Evolutionary conservation across 2,888 invertebrate genomes (phyloP).

Genomic region (Acanthosoma haemorrhoidale): DNA sequence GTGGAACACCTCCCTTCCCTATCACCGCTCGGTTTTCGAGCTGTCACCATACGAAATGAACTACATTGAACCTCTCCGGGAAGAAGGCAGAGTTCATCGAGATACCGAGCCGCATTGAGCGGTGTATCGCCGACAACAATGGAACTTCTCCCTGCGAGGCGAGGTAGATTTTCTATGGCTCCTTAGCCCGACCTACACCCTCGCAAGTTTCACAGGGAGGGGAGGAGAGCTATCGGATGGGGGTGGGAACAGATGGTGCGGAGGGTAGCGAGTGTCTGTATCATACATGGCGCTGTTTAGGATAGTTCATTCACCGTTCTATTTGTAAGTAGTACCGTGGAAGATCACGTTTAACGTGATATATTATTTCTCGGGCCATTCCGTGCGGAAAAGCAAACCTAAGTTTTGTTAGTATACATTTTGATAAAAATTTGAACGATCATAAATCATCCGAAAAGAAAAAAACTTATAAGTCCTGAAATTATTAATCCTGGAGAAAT

Average conservation of each 20-base stretch:
- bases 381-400: no score
- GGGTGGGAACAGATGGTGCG: neutral
- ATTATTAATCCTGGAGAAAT: no score
- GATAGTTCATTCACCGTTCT: no score
- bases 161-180: neutral
- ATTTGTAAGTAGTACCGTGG: no score
- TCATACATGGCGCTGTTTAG: neutral
- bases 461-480: no score
- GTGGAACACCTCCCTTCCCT: neutral
- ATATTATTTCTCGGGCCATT: no score
- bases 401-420: no score
- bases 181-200: neutral
- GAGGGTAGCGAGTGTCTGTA: neutral
- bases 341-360: no score
- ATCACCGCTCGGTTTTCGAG: neutral
- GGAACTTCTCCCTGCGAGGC: neutral
- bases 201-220: neutral
- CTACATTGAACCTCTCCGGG: neutral
- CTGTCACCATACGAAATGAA: neutral
- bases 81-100: conserved; percentile 9
- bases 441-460: no score
- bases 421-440: no score
- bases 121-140: neutral
- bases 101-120: no score
- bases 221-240: neutral